phyloP scores from a whole-genome alignment of 1,140 invertebrate genomes.

The Bemisia tabaci region DNA sequence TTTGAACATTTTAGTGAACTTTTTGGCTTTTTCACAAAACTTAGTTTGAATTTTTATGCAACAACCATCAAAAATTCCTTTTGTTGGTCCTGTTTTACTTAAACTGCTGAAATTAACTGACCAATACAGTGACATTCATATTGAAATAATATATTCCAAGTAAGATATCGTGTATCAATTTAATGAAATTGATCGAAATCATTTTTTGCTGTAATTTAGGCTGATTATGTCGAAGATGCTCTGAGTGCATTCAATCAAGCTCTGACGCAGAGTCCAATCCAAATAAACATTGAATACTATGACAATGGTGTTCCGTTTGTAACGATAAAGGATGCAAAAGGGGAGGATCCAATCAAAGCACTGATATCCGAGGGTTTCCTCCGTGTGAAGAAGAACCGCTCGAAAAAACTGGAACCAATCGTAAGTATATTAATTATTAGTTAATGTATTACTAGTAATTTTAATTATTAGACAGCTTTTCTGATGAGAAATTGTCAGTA shows the following conservation, averaged over 20 bases:
- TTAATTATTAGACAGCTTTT: conserved; percentile 1
- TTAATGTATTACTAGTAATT: neutral
- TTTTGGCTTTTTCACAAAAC: no score
- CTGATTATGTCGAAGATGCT: conserved; percentile 60
- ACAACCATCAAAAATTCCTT: no score
- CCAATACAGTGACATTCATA: no score
- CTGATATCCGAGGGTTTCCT: conserved; percentile 76
- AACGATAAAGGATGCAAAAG: conserved; percentile 55
- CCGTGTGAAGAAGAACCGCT: conserved; percentile 62
- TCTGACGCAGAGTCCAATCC: conserved; percentile 46
- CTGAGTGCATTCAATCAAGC: conserved; percentile 54
- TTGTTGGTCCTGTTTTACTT: no score
- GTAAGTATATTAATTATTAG: conserved; percentile 31
- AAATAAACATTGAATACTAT: conserved; percentile 59
- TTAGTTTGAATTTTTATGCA: no score
- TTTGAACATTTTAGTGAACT: no score
- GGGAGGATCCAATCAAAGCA: conserved; percentile 69
- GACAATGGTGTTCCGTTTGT: conserved; percentile 48
- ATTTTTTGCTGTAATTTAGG: no score
- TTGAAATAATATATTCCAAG: no score
- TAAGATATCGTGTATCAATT: no score
- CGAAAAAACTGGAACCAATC: conserved; percentile 65
- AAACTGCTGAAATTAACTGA: no score
- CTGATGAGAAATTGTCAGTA: no score
- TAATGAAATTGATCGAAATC: no score